Conservation (phyloP, 2,113 vertebrate genomes). For the cattle (Bos taurus) region ARS-UCD2.0 NC_037328.1:25411501-25412000, state of each 20-base stretch:
- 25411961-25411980: neutral
- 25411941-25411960: neutral
- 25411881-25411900: neutral
- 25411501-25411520: neutral
- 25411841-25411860: neutral
- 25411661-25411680: neutral
- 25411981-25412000: neutral
- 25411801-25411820: neutral
- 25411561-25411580: neutral
- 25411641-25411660: neutral
- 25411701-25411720: neutral
- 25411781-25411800: neutral
- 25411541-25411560: neutral
- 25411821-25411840: neutral
- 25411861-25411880: neutral
- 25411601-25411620: neutral
- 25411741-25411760: neutral
- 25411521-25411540: neutral
- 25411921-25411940: neutral
- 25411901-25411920: neutral
- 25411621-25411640: neutral
- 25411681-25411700: neutral
- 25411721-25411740: neutral
- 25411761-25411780: neutral
- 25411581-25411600: rapidly evolving